A percentile compares a stretch with the other conserved stretches of the same genome.
Evolutionary conservation across 2,113 vertebrate species (phyloP).

Genomic region (Leucosticte australis): DNA sequence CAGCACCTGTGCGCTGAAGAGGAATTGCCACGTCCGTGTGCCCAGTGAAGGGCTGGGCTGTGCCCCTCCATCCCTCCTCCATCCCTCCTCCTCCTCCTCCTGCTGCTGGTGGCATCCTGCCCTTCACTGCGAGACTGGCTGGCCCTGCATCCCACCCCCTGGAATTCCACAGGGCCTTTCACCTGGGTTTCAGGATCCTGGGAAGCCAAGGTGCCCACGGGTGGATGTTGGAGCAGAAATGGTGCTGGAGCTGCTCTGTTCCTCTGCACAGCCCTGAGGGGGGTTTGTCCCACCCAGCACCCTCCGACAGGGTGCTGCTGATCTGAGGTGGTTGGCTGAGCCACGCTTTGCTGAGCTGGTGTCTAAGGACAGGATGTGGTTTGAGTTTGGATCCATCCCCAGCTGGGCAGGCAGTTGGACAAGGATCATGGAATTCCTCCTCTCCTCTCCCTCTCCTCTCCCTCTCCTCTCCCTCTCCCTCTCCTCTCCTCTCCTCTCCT

Average conservation of each 20-base stretch:
- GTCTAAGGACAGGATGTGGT: background rate
- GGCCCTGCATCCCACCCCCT: accelerated
- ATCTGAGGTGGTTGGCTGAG: background rate
- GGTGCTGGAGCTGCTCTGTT: background rate
- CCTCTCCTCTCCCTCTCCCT: too few relatives aligned
- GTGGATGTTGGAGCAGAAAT: background rate
- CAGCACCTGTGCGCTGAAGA: background rate
- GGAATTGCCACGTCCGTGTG: background rate
- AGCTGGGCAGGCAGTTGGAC: background rate
- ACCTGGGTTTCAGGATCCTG: background rate
- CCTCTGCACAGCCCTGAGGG: background rate
- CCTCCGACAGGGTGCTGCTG: too few relatives aligned
- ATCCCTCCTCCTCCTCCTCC: background rate
- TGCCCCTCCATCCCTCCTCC: background rate
- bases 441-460: too few relatives aligned
- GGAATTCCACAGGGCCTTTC: background rate
- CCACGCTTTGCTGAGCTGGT: background rate
- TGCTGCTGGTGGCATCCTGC: background rate
- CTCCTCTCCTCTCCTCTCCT: too few relatives aligned
- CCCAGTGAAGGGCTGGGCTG: accelerated
- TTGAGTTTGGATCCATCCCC: background rate
- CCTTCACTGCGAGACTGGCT: background rate
- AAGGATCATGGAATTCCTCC: background rate
- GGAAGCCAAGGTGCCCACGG: background rate
- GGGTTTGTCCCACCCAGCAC: background rate